These are phyloP conservation scores for Mesoligia furuncula DNA, from an alignment of 2,888 invertebrate genomes.

Conservation along the genomic window DNA sequence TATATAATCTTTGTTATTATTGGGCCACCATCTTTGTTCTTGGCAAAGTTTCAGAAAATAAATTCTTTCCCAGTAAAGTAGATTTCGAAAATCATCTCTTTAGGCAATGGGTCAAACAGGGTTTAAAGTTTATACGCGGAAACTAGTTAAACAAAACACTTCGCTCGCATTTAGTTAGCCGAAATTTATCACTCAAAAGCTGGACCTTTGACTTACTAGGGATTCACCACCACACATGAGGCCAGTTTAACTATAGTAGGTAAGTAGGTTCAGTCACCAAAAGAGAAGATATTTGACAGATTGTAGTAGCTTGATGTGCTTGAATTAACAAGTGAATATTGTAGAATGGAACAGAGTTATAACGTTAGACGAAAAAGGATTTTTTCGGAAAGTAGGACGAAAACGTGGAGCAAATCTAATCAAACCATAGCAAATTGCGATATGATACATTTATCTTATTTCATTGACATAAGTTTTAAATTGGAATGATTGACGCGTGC, in stretches of 20 bases:
- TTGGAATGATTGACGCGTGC: background rate
- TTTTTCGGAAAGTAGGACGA: background rate
- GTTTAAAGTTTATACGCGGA: background rate
- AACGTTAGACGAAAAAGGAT: background rate
- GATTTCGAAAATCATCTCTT: background rate
- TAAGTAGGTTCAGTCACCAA: too few relatives aligned
- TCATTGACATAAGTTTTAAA: background rate
- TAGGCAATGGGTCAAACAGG: background rate
- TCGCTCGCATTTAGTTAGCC: background rate
- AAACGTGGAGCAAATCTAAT: background rate
- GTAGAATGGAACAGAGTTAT: background rate
- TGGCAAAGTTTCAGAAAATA: background rate
- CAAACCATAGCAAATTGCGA: background rate
- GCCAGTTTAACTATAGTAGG: background rate
- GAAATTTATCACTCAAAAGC: constrained; percentile 1
- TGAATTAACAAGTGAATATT: background rate
- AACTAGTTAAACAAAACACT: background rate
- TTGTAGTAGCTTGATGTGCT: too few relatives aligned
- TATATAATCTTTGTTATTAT: too few relatives aligned
- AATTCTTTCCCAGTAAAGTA: background rate
- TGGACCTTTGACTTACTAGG: background rate
- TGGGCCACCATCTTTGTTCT: background rate
- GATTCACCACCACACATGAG: background rate
- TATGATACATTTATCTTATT: background rate
- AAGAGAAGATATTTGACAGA: too few relatives aligned